Conservation (phyloP, 2,113 vertebrate genomes). For the human region DNA sequence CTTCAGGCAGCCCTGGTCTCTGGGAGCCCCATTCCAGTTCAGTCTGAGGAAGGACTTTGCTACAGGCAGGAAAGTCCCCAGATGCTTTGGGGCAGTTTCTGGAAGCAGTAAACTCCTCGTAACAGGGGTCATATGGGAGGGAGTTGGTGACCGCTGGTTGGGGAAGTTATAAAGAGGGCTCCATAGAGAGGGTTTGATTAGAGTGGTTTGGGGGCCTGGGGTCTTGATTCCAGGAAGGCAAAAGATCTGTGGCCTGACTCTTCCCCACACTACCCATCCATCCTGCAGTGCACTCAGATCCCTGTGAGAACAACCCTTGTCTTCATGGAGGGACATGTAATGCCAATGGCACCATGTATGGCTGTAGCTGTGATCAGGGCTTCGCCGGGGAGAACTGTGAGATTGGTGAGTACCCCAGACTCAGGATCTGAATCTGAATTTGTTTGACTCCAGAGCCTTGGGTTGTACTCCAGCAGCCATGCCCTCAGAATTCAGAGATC, state of each 20-base stretch:
- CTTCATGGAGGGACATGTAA: conserved; percentile 94
- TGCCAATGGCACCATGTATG: conserved; percentile 89
- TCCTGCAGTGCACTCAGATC: conserved; percentile 85
- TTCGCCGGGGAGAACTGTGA: conserved; percentile 97
- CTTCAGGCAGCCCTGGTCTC: neutral
- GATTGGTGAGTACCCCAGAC: conserved; percentile 89
- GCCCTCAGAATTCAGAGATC: neutral
- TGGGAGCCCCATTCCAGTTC: neutral
- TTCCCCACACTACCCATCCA: accelerated
- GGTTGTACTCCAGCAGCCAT: neutral
- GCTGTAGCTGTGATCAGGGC: conserved; percentile 93
- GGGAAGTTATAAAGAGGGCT: neutral
- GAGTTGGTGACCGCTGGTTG: neutral
- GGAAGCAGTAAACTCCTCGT: neutral
- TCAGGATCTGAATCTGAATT: neutral
- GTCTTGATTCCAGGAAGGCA: neutral
- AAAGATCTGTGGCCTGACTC: neutral
- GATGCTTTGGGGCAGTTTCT: neutral
- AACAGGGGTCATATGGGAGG: neutral
- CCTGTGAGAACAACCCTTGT: conserved; percentile 94
- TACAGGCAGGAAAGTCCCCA: neutral
- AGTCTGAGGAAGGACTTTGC: neutral
- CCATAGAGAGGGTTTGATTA: too few relatives aligned
- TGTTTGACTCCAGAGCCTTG: neutral
- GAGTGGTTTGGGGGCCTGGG: neutral